A percentile compares a stretch with the other conserved stretches of the same genome.
These are phyloP conservation scores for Drosophila pseudotalamancana DNA, from an alignment of 2,888 invertebrate species.

Conservation along the genomic window DNA sequence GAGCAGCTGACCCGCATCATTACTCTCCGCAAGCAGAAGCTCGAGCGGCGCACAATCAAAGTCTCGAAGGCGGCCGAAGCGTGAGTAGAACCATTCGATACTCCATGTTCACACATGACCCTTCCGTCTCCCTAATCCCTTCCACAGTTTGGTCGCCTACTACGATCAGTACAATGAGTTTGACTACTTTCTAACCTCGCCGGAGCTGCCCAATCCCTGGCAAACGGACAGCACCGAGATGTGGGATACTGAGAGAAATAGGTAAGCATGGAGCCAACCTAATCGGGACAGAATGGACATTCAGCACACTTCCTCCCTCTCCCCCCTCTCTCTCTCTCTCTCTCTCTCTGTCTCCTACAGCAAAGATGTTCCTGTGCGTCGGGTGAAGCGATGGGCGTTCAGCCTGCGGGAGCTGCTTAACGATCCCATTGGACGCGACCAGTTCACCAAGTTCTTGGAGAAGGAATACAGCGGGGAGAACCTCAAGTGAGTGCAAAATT, in stretches of 20 bases:
- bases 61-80: slow-evolving; percentile 97
- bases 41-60: slow-evolving; percentile 94
- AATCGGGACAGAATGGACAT: background rate
- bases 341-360: slow-evolving; percentile 85
- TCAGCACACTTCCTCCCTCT: no score
- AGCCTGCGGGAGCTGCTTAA: slow-evolving; percentile 96
- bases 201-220: slow-evolving; percentile 99
- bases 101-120: background rate
- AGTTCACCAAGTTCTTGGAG: slow-evolving; percentile 97
- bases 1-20: slow-evolving; percentile 88
- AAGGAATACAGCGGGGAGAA: slow-evolving; percentile 99
- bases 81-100: slow-evolving; percentile 86
- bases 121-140: no score
- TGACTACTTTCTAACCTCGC: slow-evolving; percentile 96
- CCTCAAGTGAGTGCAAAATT: slow-evolving; percentile 96
- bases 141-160: slow-evolving; percentile 91
- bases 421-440: slow-evolving; percentile 97
- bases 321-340: no score
- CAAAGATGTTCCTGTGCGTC: slow-evolving; percentile 95
- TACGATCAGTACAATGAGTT: slow-evolving; percentile 98
- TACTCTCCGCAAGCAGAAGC: slow-evolving; percentile 89
- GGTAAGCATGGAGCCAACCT: slow-evolving; percentile 85
- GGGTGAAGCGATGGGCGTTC: slow-evolving; percentile 99
- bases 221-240: slow-evolving; percentile 96
- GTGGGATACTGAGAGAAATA: slow-evolving; percentile 98